A percentile compares a stretch with the other conserved stretches of the same genome.
phyloP scores from a whole-genome alignment of 2,113 vertebrate species.

The Toxotes jaculatrix region DNA sequence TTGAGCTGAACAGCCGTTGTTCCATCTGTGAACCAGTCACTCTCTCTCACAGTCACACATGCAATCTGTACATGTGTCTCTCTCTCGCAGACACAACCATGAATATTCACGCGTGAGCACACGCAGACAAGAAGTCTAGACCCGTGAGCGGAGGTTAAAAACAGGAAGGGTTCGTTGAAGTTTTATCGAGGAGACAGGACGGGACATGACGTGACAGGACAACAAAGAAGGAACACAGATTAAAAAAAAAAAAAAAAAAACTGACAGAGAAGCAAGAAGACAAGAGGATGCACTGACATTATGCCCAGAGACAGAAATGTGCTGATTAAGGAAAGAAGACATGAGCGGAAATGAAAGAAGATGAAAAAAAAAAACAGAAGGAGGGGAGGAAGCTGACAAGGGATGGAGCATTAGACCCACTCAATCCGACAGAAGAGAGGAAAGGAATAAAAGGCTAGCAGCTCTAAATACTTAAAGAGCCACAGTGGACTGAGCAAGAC shows the following conservation, averaged over 20 bases:
- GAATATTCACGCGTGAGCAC: slow-evolving; percentile 39
- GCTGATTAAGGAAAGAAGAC: slow-evolving; percentile 47
- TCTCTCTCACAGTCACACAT: slow-evolving; percentile 12
- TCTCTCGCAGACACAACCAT: slow-evolving; percentile 8
- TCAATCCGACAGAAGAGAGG: slow-evolving; percentile 34
- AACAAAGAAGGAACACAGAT: slow-evolving; percentile 20
- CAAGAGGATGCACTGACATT: slow-evolving; percentile 34
- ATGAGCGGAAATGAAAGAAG: slow-evolving; percentile 55
- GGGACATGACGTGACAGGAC: not conserved
- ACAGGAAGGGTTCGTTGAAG: slow-evolving; percentile 1
- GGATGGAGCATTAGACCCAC: slow-evolving; percentile 54
- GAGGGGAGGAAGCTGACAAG: slow-evolving; percentile 32
- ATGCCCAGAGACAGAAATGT: slow-evolving; percentile 57
- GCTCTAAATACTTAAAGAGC: slow-evolving; percentile 66
- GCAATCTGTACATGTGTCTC: not conserved
- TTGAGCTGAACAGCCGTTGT: slow-evolving; percentile 43
- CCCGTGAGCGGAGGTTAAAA: slow-evolving; percentile 26
- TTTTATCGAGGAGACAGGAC: slow-evolving; percentile 32
- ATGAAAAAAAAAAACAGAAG: slow-evolving; percentile 4
- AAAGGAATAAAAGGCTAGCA: slow-evolving; percentile 26
- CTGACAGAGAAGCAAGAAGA: slow-evolving; percentile 24
- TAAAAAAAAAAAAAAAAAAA: slow-evolving; percentile 4
- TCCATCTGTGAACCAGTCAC: slow-evolving; percentile 57
- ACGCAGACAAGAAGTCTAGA: slow-evolving; percentile 22
- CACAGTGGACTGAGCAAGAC: slow-evolving; percentile 33